Evolutionary conservation across 1,140 invertebrate species (phyloP), one percentile per base, ranked within the genome.

Genomic region (Holcopasites calliopsidis): DNA sequence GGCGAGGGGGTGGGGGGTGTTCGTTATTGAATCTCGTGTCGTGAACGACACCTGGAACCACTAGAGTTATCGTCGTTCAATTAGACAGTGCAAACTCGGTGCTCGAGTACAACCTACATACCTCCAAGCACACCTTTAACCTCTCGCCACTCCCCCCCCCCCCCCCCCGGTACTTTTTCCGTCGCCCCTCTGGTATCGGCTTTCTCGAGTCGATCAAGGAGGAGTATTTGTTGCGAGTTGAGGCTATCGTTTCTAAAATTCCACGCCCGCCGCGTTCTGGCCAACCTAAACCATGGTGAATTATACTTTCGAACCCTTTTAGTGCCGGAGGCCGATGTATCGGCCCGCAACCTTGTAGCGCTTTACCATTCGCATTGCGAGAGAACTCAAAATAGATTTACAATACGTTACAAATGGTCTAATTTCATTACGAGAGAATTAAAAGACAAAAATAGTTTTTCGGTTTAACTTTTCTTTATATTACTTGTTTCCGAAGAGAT

Each of bases 101-200:
- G 49, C 13, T 35, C 7, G 23, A 23, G 16, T 18, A 42, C 64
- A 50, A 33, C 44, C 54, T 49, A 60, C 73, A 61, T 60, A 69
- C 65, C 47, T 76, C 69, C 64, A n/a, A n/a, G 13, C 50, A 13
- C 73, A 76, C 64, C 73, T 76, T 60, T 76, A 44, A 75, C 72
- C 73, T 52, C 58, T 31, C 26, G 23, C 35, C 13, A 21, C 26
- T 35, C 33, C 13, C n/a, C 23, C 26, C 49, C 7, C 1, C 13
- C 26, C 26, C 33, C 13, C n/a, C 23, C 26, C 49, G 5, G 3
- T 13, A 21, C 16, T 23, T 13, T 8, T 0, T 38, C 1, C 38
- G 11, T 21, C n/a, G 23, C 42, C 31, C 44, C 44, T 66, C 40
- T 57, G 33, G 65, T 73, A 13, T 10, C 60, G n/a, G 49, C 57